These are phyloP conservation scores for Cottus gobio DNA, from an alignment of 2,113 vertebrate species.

Conservation along the genomic window DNA sequence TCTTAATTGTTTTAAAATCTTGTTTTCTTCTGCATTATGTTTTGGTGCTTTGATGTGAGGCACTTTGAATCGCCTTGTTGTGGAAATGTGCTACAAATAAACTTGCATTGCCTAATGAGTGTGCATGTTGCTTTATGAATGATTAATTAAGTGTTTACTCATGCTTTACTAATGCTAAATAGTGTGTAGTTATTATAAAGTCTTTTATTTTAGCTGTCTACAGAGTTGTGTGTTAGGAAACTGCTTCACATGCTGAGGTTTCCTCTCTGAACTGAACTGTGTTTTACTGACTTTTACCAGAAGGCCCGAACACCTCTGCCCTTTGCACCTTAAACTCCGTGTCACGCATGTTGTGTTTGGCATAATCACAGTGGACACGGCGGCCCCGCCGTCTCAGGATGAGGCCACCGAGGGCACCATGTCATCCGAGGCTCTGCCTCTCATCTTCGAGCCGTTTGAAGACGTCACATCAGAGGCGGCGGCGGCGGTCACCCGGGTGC, in stretches of 20 bases:
- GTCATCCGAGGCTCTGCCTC: constrained; percentile 81
- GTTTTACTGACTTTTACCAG: constrained; percentile 10
- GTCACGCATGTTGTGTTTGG: constrained; percentile 16
- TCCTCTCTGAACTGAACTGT: not conserved
- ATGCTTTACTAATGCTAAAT: too few relatives aligned
- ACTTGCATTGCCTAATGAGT: too few relatives aligned
- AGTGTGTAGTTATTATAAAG: not conserved
- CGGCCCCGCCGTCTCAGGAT: constrained; percentile 69
- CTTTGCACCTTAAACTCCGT: not conserved
- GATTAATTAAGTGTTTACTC: too few relatives aligned
- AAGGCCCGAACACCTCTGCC: not conserved
- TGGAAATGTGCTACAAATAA: too few relatives aligned
- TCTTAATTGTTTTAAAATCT: too few relatives aligned
- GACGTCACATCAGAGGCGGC: constrained; percentile 63
- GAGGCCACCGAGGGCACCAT: constrained; percentile 79
- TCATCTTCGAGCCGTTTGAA: constrained; percentile 83
- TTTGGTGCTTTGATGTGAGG: too few relatives aligned
- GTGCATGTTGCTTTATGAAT: too few relatives aligned
- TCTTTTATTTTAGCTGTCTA: constrained; percentile 31
- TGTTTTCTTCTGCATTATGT: too few relatives aligned
- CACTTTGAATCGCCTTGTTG: too few relatives aligned
- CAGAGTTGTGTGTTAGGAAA: constrained; percentile 8
- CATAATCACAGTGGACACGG: constrained; percentile 59
- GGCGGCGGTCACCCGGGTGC: constrained; percentile 25
- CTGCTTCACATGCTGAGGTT: constrained; percentile 1